Evolutionary conservation across 2,888 invertebrate species (phyloP), one percentile per base, ranked within the genome.

Genomic region (Cephonodes hylas): DNA sequence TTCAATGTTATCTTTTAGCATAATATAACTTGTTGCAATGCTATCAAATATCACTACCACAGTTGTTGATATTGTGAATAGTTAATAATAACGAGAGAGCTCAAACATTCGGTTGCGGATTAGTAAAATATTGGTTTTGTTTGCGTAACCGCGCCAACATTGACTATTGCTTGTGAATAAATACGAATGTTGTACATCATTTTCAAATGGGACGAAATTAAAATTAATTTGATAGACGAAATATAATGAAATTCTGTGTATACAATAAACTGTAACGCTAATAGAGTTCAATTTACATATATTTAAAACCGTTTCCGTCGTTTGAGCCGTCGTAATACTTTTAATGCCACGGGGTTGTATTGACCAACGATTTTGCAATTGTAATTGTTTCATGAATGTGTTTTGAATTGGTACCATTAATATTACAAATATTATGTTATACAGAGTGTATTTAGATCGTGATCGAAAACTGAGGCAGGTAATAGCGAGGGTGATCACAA

Each of bases 321-420:
- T 10, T 53, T 31, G 53, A 53, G 53, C 46, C 46, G 46, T 15
- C 25, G 23, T 22, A 48, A 48, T 48, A 48, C 46, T 48, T 48
- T 48, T 48, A 48, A 25, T 25, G 23, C 46, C 15, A 48, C n/a
- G 25, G 25, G 15, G 7, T 48, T 25, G 48, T 7, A 25, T 25
- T 15, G 15, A 7, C 13, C 25, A 25, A 1, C 27, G 2, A 27
- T 48, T 46, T 15, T 48, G 27, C 25, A 25, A 48, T 48, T 48
- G n/a, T 48, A 27, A 48, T 48, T 27, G 48, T 48, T 48, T 48
- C 27, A 15, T 45, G 20, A 48, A 15, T 7, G 27, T n/a, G 27
- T 15, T n/a, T 15, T 15, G 25, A 15, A 15, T 48, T 25, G 15
- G 25, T 27, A 25, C 4, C 7, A 7, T 48, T 7, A 10, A 18